Evolutionary conservation across 1,140 invertebrate species (phyloP), one percentile per base, ranked within the genome.

Genomic region (Planococcus citri): DNA sequence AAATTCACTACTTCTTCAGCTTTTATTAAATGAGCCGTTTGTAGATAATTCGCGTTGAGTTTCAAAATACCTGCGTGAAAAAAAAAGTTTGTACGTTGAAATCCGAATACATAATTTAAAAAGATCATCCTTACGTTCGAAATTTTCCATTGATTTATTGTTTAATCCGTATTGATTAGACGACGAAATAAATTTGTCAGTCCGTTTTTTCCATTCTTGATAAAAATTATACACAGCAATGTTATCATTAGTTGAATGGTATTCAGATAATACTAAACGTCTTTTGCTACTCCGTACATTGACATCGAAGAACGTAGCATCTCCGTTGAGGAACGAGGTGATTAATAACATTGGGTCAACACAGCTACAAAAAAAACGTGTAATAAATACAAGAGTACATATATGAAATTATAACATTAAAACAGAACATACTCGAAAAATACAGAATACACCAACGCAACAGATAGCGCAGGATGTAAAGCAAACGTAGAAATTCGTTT

Each of bases 381-480:
- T 4, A 64, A 64, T 64, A 17, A 64, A 24, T 25, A 64, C 3
- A 64, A 10, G n/a, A 51, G 17, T 51, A 64, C 3, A 10, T 9
- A 64, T 17, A 64, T 64, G 60, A 64, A 58, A 21, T 70, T 68
- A 71, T 38, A 10, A 64, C 20, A 51, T 27, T 1, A 29, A 25
- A 68, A 68, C 68, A 27, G 24, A 70, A 57, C 20, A 70, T 78
- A 82, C 77, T 82, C 78, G 4, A 86, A 80, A 29, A 84, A 77
- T 3, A 77, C 73, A 0, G 82, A 77, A 73, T 82, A 79, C 38
- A 87, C 73, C 24, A 87, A 33, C 17, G 82, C 79, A 74, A 81
- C 81, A 22, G 80, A 84, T 10, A 86, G 70, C 68, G 80, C 81
- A 3, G 85, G 85, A 75, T 83, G 79, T 1, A 82, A 74, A 2